phyloP scores from a whole-genome alignment of 2,888 invertebrate species.

The Chrysolina haemoptera region DNA sequence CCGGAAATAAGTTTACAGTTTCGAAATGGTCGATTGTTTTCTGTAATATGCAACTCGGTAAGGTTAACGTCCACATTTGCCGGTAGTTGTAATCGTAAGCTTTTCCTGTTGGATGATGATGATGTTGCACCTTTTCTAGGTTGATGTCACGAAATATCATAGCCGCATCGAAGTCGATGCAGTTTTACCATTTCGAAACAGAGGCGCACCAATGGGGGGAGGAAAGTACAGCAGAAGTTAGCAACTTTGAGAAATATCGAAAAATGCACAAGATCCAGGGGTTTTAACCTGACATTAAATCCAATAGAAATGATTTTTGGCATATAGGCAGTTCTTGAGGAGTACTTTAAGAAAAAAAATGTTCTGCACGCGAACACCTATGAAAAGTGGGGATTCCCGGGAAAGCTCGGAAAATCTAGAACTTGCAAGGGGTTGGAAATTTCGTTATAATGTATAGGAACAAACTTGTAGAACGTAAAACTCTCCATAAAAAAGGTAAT shows the following conservation, averaged over 20 bases:
- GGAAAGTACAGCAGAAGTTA: slow-evolving; percentile 4
- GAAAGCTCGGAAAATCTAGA: too few relatives aligned
- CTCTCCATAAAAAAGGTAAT: too few relatives aligned
- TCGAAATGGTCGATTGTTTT: slow-evolving; percentile 35
- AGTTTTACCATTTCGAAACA: neutral
- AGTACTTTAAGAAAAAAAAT: too few relatives aligned
- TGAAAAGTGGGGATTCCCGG: too few relatives aligned
- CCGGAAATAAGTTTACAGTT: slow-evolving; percentile 40
- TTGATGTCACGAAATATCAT: slow-evolving; percentile 16
- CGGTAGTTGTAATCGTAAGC: slow-evolving; percentile 21
- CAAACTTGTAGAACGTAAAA: too few relatives aligned
- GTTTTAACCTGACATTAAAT: too few relatives aligned
- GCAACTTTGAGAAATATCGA: neutral
- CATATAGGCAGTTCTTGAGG: too few relatives aligned
- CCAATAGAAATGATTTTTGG: too few relatives aligned
- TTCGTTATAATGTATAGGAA: too few relatives aligned
- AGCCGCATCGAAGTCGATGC: slow-evolving; percentile 34
- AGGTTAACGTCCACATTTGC: slow-evolving; percentile 37
- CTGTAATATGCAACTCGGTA: slow-evolving; percentile 29
- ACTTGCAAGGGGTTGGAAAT: too few relatives aligned
- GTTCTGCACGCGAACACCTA: too few relatives aligned
- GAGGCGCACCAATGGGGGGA: neutral
- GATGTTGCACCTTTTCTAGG: slow-evolving; percentile 24
- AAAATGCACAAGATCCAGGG: too few relatives aligned
- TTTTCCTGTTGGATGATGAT: slow-evolving; percentile 36